Evolutionary conservation across 2,113 vertebrate species (phyloP), one percentile per base, ranked within the genome.

Genomic region (Scatophagus argus): DNA sequence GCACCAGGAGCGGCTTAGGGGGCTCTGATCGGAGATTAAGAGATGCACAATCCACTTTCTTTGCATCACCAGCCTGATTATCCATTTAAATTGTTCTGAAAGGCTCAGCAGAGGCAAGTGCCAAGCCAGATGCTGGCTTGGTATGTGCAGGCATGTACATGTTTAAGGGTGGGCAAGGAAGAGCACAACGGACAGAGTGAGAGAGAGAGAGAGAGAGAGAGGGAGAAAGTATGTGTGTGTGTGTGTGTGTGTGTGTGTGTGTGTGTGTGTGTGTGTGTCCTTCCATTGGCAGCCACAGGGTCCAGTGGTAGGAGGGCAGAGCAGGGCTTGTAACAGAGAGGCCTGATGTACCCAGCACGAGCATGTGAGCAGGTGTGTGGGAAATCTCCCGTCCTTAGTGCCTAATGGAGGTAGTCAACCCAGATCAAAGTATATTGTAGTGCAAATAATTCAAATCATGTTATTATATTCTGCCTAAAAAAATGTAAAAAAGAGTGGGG

Each of bases 31-130:
- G 70, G 61, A 92, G 91, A 93, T 93, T 92, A 94, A 85, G 85
- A 91, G 91, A 93, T 90, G 87, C 91, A 92, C 84, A 87, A 93
- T 93, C 88, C 91, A 94, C 89, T 93, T 92, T 92, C 91, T 91
- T 91, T 81, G 81, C 90, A 91, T 93, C 90, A 90, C 70, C 84
- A 77, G 84, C 84, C 88, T 86, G 90, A 91, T 93, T 91, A 93
- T 93, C 92, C 90, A 90, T 94, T 93, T 90, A 90, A 92, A 92
- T 91, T 88, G 87, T 89, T 89, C 87, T 87, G 87, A 92, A 93
- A 89, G 84, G 77, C 88, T 89, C 84, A 87, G 68, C 51, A 54
- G 77, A 91, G 87, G 81, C 83, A 84, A 89, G 86, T 69, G 82
- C 80, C 82, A 85, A 82, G 83, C 74, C 88, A 88, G 88, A 90